Evolutionary conservation across 2,113 vertebrate species (phyloP).

Genomic region (Indicator indicator): DNA sequence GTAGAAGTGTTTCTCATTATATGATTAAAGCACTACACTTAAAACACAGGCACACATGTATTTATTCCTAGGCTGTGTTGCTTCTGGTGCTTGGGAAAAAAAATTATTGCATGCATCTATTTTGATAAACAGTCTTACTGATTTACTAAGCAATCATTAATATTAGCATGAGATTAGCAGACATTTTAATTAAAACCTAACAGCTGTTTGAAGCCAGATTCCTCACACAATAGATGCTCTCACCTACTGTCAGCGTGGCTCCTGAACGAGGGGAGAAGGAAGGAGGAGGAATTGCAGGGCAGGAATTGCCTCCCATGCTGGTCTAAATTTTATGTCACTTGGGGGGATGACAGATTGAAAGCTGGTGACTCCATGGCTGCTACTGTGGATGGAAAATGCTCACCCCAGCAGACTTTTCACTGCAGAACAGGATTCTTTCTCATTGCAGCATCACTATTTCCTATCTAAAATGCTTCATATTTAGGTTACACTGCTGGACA

Average conservation of each 20-base stretch:
- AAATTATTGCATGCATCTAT: background rate
- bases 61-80: background rate
- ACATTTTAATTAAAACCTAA: constrained; percentile 7
- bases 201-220: background rate
- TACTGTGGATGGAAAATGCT: background rate
- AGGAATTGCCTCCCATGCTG: background rate
- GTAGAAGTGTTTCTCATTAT: background rate
- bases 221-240: background rate
- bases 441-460: background rate
- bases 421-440: background rate
- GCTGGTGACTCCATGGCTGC: background rate
- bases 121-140: background rate
- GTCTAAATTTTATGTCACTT: background rate
- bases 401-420: background rate
- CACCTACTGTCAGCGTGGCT: background rate
- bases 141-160: background rate
- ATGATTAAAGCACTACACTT: background rate
- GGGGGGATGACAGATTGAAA: background rate
- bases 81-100: background rate
- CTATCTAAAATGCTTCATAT: background rate
- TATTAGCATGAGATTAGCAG: background rate
- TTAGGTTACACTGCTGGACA: background rate
- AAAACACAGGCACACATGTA: background rate
- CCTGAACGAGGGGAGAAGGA: background rate
- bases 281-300: background rate